phyloP scores from a whole-genome alignment of 2,797 vertebrate genomes.

The Brachyrhaphis roseni region DNA sequence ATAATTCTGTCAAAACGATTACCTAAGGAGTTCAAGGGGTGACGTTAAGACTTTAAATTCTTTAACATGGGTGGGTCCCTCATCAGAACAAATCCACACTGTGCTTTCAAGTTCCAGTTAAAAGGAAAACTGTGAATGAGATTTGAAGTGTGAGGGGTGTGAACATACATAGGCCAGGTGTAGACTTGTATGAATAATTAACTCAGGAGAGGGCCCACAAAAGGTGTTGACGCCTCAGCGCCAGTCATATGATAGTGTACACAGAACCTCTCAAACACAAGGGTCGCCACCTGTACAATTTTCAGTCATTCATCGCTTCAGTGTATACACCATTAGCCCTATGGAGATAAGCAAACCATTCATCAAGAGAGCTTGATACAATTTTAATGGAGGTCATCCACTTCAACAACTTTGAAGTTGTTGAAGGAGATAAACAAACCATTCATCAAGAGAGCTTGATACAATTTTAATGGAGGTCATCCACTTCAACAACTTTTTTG shows the following conservation, averaged over 20 bases:
- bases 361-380: not conserved
- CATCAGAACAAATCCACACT: not conserved
- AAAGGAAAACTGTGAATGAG: conserved; percentile 31
- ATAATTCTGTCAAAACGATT: not conserved
- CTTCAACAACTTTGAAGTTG: not conserved
- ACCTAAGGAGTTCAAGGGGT: not conserved
- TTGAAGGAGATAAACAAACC: not conserved
- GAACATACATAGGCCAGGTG: conserved; percentile 36
- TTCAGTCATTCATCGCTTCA: not conserved
- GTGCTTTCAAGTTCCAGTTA: conserved; percentile 20
- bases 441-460: conserved; percentile 1
- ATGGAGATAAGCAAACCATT: not conserved
- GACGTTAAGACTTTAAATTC: not conserved
- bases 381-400: not conserved
- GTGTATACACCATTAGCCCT: not conserved
- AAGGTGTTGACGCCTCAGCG: conserved; percentile 44
- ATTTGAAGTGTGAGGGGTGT: conserved; percentile 22
- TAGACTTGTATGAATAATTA: conserved; percentile 69
- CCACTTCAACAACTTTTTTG: not conserved
- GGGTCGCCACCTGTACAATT: not conserved
- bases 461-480: not conserved
- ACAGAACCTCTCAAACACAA: conserved; percentile 9
- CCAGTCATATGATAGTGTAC: conserved; percentile 38
- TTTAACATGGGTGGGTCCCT: not conserved
- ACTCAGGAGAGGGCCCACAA: conserved; percentile 43